Base-by-base conservation (phyloP, 1,140 invertebrate species). In the Protaetia brevitarsis region DNA sequence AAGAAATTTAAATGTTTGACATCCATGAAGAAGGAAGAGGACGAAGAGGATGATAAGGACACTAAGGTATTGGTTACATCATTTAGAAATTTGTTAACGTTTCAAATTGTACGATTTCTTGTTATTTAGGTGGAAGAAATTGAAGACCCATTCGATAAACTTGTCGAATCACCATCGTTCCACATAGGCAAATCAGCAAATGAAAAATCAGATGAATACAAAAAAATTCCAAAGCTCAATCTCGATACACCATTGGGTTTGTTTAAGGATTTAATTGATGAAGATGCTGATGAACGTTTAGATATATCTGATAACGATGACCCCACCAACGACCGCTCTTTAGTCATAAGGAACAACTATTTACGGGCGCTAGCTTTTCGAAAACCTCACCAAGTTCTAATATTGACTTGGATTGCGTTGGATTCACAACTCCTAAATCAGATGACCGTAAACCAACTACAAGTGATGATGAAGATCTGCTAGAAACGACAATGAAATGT, bases 291-390 rank as follows among this genome's bases (percentile, higher is more conserved):
- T 11, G 82, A 82, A 64, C 75, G 81, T 64, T 72, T 84, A 27
- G 78, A 84, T 63, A 81, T 85, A 65, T 84, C 82, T 1, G 83
- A 85, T 66, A 81, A 82, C 30, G 84, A 85, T 60, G 82, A 85
- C 64, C 82, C 82, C 1, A 86, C 87, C 72, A 70, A 69, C 0
- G 84, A 85, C 81, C 81, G 11, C 69, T 84, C 3, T 88, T 87
- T 71, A 84, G 82, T 1, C 77, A 82, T 67, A 82, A 84, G 23
- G 82, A 84, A 65, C 83, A 87, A 59, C 81, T 83, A 0, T 82
- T 86, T 28, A 80, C 83, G 3, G 78, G 79, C 21, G 79, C 82
- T 10, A 78, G 80, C 4, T 79, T 77, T 72, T 69, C 74, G 2
- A 79, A 78, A 70, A 69, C 73, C 29, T 74, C 76, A 7, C 69